Evolutionary conservation across 1,140 invertebrate species (phyloP), one percentile per base, ranked within the genome.

Genomic region (Heliconius eleuchia): DNA sequence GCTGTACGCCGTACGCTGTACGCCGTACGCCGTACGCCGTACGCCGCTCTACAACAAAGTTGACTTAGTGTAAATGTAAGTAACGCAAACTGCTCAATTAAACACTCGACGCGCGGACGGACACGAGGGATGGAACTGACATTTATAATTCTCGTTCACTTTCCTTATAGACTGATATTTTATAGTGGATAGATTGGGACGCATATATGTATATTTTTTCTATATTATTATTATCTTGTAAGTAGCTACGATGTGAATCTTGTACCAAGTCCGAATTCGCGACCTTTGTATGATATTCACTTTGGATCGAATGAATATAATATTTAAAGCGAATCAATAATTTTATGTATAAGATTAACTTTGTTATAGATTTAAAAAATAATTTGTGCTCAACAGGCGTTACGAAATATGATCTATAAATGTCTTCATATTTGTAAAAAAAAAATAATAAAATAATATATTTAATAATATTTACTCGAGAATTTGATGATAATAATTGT

Each of bases 21-120:
- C 60, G 88, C 55, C 2, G 55, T 23, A 8, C 55, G 84, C 86
- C 74, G 57, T 7, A 2, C 57, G 3, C 57, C 3, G 57, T 11
- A 4, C 60, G 88, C 80, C 80, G 85, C 83, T 89, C 87, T 92
- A 90, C 91, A 91, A 92, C 89, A 89, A 91, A 91, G 90, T 93
- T 91, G 91, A 92, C 83, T 91, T 93, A 92, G 91, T 89, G 82
- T 93, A 89, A 89, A 89, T 84, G 83, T 92, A 93, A 87, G 84
- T 93, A 92, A 92, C 86, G 87, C 84, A 90, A 89, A 82, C 86
- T 92, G 92, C 92, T 94, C 92, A 94, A 94, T 92, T 89, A 89
- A 89, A 89, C 86, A 89, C 87, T 27, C 88, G 84, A 88, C 86
- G 84, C 71, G 71, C 71, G 60, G 60, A 72, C 18, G 19, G 85